These are phyloP conservation scores for Falco peregrinus DNA, from an alignment of 2,797 vertebrate species.

Conservation along the genomic window DNA sequence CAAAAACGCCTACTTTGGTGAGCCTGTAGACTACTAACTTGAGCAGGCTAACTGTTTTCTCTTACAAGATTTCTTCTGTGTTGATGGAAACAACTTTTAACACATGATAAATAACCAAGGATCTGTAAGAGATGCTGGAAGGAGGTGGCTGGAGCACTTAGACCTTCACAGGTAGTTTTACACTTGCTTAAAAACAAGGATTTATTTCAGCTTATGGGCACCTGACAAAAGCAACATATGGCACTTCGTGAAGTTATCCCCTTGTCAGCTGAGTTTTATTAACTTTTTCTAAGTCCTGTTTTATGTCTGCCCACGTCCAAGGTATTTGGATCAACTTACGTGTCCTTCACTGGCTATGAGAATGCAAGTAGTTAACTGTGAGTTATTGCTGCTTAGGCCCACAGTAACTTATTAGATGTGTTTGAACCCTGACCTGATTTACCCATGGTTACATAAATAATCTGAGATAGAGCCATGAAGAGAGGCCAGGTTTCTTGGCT, in stretches of 20 bases:
- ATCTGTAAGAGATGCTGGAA: not conserved
- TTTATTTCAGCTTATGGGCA: not conserved
- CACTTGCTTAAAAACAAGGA: not conserved
- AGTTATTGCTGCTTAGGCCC: not conserved
- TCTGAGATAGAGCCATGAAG: not conserved
- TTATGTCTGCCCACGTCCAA: not conserved
- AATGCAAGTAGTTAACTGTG: not conserved
- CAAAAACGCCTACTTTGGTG: fast-evolving
- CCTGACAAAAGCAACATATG: not conserved
- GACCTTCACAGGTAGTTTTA: not conserved
- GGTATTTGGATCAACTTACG: not conserved
- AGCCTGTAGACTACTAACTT: not conserved
- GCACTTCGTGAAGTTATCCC: not conserved
- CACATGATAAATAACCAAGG: not conserved
- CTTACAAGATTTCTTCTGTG: not conserved
- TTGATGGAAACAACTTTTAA: not conserved
- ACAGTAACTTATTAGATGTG: not conserved
- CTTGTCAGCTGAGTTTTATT: not conserved
- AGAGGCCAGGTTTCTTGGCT: not conserved
- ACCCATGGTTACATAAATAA: not conserved
- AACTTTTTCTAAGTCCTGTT: not conserved
- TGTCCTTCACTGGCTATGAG: not conserved
- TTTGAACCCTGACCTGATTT: constrained; percentile 2
- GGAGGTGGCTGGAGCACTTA: not conserved
- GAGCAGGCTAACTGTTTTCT: not conserved